Conservation (phyloP, 2,888 invertebrate genomes). For the Drosophila colorata region DNA sequence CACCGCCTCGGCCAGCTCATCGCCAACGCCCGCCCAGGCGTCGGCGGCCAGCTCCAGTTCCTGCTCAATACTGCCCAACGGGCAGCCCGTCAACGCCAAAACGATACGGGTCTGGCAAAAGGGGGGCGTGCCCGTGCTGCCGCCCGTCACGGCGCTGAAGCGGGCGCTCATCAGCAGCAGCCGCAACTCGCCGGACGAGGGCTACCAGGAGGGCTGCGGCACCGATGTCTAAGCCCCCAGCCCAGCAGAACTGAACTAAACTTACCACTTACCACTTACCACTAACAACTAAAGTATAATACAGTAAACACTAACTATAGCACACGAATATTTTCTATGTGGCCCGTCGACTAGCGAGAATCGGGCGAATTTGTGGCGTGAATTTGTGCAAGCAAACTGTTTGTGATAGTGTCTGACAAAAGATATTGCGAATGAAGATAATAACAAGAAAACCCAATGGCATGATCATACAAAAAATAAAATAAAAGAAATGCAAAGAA, state of each 20-base stretch:
- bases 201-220: slow-evolving; percentile 96
- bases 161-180: slow-evolving; percentile 93
- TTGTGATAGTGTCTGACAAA: slow-evolving; percentile 84
- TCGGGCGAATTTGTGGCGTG: slow-evolving; percentile 40
- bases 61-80: slow-evolving; percentile 82
- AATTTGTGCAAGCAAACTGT: slow-evolving; percentile 73
- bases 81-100: slow-evolving; percentile 88
- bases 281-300: neutral
- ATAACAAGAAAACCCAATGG: slow-evolving; percentile 66
- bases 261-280: slow-evolving; percentile 35
- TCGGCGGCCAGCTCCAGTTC: slow-evolving; percentile 64
- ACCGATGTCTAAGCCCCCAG: slow-evolving; percentile 92
- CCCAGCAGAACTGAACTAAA: slow-evolving; percentile 83
- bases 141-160: slow-evolving; percentile 93
- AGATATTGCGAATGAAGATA: slow-evolving; percentile 80
- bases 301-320: slow-evolving; percentile 14
- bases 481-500: neutral
- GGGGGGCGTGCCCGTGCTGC: slow-evolving; percentile 92
- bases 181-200: slow-evolving; percentile 95
- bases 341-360: slow-evolving; percentile 45
- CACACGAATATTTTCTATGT: slow-evolving; percentile 21
- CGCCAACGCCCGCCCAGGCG: slow-evolving; percentile 55
- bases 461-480: slow-evolving; percentile 15
- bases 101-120: slow-evolving; percentile 95
- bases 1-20: slow-evolving; percentile 53